phyloP scores from a whole-genome alignment of 1,140 invertebrate genomes.

The Phocides pigmalion region DNA sequence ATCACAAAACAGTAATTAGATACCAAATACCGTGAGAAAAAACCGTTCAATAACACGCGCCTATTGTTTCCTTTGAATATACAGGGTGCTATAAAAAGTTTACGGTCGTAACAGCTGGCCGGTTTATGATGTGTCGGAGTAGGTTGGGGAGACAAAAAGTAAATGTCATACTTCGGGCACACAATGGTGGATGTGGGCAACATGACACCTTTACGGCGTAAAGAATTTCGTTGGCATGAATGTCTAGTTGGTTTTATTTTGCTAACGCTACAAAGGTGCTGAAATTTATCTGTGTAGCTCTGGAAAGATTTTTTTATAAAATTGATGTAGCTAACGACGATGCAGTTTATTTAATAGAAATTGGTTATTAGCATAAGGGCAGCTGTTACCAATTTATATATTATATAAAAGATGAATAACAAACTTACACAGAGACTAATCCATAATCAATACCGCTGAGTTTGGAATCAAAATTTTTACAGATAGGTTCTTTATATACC shows the following conservation, averaged over 20 bases:
- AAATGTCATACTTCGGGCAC: constrained; percentile 33
- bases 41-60: constrained; percentile 30
- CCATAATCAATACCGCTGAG: too few relatives aligned
- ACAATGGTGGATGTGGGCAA: constrained; percentile 8
- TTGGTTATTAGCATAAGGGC: too few relatives aligned
- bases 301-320: too few relatives aligned
- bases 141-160: constrained; percentile 34
- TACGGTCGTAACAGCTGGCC: constrained; percentile 38
- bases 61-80: constrained; percentile 39
- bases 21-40: background rate
- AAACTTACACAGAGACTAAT: too few relatives aligned
- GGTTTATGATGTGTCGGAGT: constrained; percentile 40
- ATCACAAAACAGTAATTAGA: background rate
- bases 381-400: too few relatives aligned
- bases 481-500: too few relatives aligned
- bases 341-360: too few relatives aligned
- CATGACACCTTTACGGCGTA: background rate
- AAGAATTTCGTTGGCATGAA: background rate
- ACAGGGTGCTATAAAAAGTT: constrained; percentile 39
- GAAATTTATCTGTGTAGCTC: too few relatives aligned
- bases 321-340: too few relatives aligned
- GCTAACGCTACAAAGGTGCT: too few relatives aligned
- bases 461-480: too few relatives aligned
- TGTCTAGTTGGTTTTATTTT: background rate
- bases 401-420: too few relatives aligned